Evolutionary conservation across 2,888 invertebrate genomes (phyloP), one percentile per base, ranked within the genome.

Genomic region (Luffia ferchaultella): DNA sequence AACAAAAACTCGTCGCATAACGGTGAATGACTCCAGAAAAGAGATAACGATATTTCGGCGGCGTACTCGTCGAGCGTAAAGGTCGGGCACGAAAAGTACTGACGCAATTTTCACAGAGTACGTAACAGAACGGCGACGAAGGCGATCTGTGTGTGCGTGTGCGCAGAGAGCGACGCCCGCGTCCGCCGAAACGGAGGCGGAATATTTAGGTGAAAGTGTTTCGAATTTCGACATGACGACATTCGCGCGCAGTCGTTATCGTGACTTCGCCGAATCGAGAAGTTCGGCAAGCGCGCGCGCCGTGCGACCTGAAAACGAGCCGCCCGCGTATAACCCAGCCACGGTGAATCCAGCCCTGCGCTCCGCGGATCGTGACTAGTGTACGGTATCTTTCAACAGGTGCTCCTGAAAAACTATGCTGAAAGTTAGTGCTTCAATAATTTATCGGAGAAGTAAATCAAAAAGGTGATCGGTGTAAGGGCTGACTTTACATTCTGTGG

Each of bases 141-240:
- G 67, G 55, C 67, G 60, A 55, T 66, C 60, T 64, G 72, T 74
- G 73, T 76, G 82, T 80, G 82, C 82, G 82, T 73, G 83, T 80
- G 82, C 68, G 76, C 73, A 70, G 80, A 80, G 82, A 80, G 78
- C 82, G 80, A 79, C 80, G 80, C 77, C 82, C 82, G 82, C 79
- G 80, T 79, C 76, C 70, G 78, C 78, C 79, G 78, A 82, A 82
- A 76, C 80, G 69, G 78, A 79, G 80, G 72, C 82, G 79, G 82
- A 80, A 83, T 83, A 83, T 83, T 83, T 83, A 83, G 83, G 83
- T 82, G 83, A 83, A 83, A 83, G 83, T 83, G 80, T 83, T 83
- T 83, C 83, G 77, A 83, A 83, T 83, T 83, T 83, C 82, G 82
- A 73, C 79, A 80, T 82, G 80, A 82, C 82, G 80, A 83, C 82